Conservation (phyloP, 2,113 vertebrate species). For the Apistogramma diplotaenia region DNA sequence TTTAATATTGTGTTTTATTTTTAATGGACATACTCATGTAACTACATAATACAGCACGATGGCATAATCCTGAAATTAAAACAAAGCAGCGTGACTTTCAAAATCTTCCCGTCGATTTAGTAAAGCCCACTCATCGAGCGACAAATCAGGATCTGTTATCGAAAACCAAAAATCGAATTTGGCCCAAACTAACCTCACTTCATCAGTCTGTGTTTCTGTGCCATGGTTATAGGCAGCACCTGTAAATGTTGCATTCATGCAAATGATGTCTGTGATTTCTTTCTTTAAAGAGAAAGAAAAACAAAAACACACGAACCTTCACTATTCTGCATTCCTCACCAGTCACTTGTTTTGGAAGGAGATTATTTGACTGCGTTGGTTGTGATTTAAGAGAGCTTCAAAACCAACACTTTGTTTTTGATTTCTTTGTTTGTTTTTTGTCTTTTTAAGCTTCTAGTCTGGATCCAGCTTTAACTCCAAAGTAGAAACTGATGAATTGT, state of each 20-base stretch:
- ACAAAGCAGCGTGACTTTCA: neutral
- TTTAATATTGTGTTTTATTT: slow-evolving; percentile 44
- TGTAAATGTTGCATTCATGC: slow-evolving; percentile 12
- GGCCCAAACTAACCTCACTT: slow-evolving; percentile 3
- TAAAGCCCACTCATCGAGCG: neutral
- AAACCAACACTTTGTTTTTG: neutral
- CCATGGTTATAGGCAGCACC: slow-evolving; percentile 6
- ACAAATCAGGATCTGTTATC: neutral
- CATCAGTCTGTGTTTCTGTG: neutral
- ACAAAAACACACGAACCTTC: neutral
- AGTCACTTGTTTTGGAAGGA: slow-evolving; percentile 1
- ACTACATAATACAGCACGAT: slow-evolving; percentile 15
- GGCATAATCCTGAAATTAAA: neutral
- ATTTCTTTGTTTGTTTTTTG: neutral
- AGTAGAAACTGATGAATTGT: slow-evolving; percentile 20
- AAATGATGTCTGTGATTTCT: slow-evolving; percentile 4
- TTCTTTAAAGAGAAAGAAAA: neutral
- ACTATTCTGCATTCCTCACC: neutral
- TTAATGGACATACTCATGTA: slow-evolving; percentile 51
- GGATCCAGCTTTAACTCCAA: slow-evolving; percentile 30
- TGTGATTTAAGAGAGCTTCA: neutral
- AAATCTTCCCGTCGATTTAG: neutral
- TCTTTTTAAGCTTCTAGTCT: slow-evolving; percentile 13
- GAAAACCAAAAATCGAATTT: slow-evolving; percentile 4
- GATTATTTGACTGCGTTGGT: neutral